These are phyloP conservation scores for Amphiura filiformis DNA, from an alignment of 35 echinoderm and acorn worm species.

Conservation along the genomic window DNA sequence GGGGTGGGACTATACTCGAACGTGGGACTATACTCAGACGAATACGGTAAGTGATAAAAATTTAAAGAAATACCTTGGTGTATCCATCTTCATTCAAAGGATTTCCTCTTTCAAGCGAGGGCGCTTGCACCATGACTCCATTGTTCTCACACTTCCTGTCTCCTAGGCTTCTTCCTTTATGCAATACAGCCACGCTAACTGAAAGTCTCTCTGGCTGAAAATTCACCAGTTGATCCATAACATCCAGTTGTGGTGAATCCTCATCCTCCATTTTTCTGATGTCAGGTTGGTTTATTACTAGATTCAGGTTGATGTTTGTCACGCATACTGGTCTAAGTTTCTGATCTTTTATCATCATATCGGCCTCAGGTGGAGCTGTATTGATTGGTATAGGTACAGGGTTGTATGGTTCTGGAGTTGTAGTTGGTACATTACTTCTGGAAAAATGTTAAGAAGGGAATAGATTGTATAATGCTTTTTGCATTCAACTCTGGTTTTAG, in stretches of 20 bases:
- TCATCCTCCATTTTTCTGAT: not conserved
- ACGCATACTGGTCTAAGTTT: conserved; percentile 10
- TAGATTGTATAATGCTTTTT: no score
- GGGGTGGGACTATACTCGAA: no score
- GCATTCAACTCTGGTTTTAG: no score
- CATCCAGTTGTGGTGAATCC: not conserved
- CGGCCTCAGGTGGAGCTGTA: not conserved
- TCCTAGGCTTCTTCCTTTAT: not conserved
- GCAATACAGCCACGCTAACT: not conserved
- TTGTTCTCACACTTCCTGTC: not conserved
- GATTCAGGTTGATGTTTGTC: conserved; percentile 17
- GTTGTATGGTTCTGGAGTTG: not conserved
- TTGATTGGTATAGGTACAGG: not conserved
- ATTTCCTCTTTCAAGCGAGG: not conserved
- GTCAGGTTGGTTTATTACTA: conserved; percentile 15
- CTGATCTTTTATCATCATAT: not conserved
- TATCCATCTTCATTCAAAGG: not conserved
- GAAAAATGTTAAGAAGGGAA: no score
- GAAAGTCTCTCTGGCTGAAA: not conserved
- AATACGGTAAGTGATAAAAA: no score
- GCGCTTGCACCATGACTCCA: not conserved
- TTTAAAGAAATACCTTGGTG: not conserved
- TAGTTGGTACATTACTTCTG: no score
- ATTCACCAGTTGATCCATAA: not conserved
- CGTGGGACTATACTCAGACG: no score